These are phyloP conservation scores for Ectemnius cavifrons DNA, from an alignment of 2,888 invertebrate genomes.

Conservation along the genomic window DNA sequence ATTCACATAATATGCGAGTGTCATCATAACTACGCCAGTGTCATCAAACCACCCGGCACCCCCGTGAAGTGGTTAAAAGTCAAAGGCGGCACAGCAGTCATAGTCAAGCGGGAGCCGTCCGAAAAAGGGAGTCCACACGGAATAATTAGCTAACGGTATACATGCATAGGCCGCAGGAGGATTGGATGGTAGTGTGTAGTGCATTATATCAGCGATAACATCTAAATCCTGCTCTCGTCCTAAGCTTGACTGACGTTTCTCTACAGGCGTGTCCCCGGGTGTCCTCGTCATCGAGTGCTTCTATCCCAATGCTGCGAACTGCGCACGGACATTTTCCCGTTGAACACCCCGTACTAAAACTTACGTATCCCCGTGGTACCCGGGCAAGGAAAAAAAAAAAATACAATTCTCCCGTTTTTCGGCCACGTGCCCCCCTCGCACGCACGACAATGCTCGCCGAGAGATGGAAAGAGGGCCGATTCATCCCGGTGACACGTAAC, in stretches of 20 bases:
- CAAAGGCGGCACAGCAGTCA: constrained; percentile 33
- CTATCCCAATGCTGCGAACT: constrained; percentile 34
- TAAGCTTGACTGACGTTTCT: constrained; percentile 76
- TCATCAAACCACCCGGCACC: too few relatives aligned
- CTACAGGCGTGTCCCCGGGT: constrained; percentile 64
- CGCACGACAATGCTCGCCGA: constrained; percentile 56
- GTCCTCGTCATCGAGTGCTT: constrained; percentile 59
- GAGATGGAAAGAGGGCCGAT: constrained; percentile 63
- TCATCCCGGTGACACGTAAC: constrained; percentile 63
- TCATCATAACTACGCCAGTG: too few relatives aligned
- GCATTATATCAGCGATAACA: constrained; percentile 63
- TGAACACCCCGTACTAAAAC: constrained; percentile 43
- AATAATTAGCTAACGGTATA: constrained; percentile 71
- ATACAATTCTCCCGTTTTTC: constrained; percentile 65
- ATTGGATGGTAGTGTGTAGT: constrained; percentile 24
- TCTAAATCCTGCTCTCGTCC: constrained; percentile 64
- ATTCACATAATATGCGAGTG: too few relatives aligned
- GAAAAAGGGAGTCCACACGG: constrained; percentile 43
- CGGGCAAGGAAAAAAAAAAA: constrained; percentile 55
- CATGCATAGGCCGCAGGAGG: constrained; percentile 36
- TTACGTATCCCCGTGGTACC: not conserved
- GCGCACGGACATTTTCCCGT: constrained; percentile 55
- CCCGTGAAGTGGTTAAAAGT: constrained; percentile 46
- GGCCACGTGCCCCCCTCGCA: constrained; percentile 71
- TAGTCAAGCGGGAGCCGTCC: constrained; percentile 22